Conservation (phyloP, 2,888 invertebrate species). For the Glyphotaelius pellucidus region DNA sequence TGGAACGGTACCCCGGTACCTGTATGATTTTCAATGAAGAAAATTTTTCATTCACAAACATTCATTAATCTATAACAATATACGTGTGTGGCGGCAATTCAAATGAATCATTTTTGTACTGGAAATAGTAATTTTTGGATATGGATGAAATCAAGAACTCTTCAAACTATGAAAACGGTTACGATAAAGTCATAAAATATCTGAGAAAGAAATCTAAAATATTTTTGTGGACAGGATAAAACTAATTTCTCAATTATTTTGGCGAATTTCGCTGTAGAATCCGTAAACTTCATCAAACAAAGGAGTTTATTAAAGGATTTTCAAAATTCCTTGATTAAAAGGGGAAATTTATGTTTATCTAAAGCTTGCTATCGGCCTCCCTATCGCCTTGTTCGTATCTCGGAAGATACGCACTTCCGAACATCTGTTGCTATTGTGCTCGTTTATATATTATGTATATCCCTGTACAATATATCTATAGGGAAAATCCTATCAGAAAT, state of each 20-base stretch:
- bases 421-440: constrained; percentile 35
- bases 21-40: no score
- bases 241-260: constrained; percentile 27
- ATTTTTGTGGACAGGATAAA: constrained; percentile 25
- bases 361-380: constrained; percentile 36
- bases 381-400: constrained; percentile 9
- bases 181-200: background rate
- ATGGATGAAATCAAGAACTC: background rate
- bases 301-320: constrained; percentile 46
- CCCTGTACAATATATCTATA: background rate
- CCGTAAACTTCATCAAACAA: constrained; percentile 39
- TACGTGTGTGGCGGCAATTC: no score
- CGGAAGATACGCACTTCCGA: constrained; percentile 32
- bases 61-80: no score
- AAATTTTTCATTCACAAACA: no score
- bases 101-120: no score
- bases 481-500: constrained; percentile 10
- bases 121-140: no score
- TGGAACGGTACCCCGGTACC: no score
- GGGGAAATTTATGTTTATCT: constrained; percentile 44
- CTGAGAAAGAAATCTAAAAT: background rate
- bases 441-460: background rate
- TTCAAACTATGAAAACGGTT: background rate
- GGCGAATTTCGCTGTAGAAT: background rate
- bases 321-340: constrained; percentile 46